These are phyloP conservation scores for Sepioteuthis lessoniana DNA, from an alignment of 2,888 invertebrate species.

Conservation along the genomic window DNA sequence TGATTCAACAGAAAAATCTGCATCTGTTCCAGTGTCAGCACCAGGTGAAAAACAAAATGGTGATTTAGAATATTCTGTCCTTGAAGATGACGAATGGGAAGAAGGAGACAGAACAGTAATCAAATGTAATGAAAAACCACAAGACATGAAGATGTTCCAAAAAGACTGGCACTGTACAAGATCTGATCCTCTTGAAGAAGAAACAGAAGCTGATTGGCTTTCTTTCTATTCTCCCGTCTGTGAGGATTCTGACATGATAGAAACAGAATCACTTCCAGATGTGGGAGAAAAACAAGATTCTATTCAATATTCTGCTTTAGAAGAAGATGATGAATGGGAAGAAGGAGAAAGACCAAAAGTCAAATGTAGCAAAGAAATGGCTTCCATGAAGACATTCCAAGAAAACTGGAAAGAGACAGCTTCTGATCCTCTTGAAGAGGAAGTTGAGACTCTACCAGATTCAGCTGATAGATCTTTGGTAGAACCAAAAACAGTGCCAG, in stretches of 20 bases:
- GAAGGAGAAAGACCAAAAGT: not conserved
- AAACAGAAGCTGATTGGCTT: not conserved
- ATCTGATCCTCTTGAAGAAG: constrained; percentile 35
- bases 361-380: not conserved
- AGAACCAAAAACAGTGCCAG: not conserved
- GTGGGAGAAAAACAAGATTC: not conserved
- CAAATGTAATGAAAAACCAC: no score
- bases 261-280: not conserved
- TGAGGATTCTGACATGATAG: not conserved
- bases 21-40: not conserved
- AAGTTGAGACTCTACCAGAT: not conserved
- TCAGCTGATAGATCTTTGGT: not conserved
- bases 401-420: not conserved
- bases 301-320: not conserved
- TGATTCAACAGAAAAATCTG: not conserved
- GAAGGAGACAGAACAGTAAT: not conserved
- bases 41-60: not conserved
- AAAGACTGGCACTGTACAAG: not conserved
- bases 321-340: not conserved
- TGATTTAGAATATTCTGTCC: not conserved
- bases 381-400: not conserved
- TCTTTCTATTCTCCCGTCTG: not conserved
- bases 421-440: constrained; percentile 34
- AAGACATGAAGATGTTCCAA: no score
- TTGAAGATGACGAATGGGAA: constrained; percentile 25